Evolutionary conservation across 2,113 vertebrate species (phyloP), one percentile per base, ranked within the genome.

Genomic region (Forbesichthys papilliferus): DNA sequence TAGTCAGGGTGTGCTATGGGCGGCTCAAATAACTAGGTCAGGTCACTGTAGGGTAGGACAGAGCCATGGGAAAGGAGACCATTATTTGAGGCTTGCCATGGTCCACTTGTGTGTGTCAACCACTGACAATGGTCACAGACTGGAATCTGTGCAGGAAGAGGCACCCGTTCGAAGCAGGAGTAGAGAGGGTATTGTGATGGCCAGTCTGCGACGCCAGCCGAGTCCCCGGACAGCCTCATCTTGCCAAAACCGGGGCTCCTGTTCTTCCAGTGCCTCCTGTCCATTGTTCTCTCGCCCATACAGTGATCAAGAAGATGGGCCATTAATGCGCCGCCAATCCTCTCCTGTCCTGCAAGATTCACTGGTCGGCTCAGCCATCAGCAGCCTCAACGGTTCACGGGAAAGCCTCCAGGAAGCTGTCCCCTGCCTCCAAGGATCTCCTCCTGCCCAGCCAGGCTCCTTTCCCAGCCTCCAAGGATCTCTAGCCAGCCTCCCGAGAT

Each of bases 241-340:
- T 63, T 83, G 79, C 1, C 89, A 93, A 74, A 87, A 92, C 47
- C 83, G 86, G 0, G 85, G 86, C 20, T 92, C 91, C 13, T 89
- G 88, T 64, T 93, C 91, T 48, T 93, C 90, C 13, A 90, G 86
- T 0, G 86, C 84, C 3, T 93, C 90, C 18, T 93, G 90, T 64
- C 92, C 91, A 0, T 74, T 91, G 13, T 91, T 93, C 67, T 92
- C 91, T 51, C 86, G 84, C 72, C 64, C 74, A 2, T 81, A 84
- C 64, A 91, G 89, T 27, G 89, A 93, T 74, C 87, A 81, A 1
- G 86, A 92, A 47, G 84, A 92, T 27, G 83, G 90, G 0, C 75
- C 75, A 36, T 72, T 60, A 0, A 66, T 81, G 11, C 74, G 84
- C 2, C 84, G 80, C 6, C 86, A 74, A 20, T 92, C 91, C 20